Conservation (phyloP, 1,140 invertebrate genomes). For the Ectropis grisescens region DNA sequence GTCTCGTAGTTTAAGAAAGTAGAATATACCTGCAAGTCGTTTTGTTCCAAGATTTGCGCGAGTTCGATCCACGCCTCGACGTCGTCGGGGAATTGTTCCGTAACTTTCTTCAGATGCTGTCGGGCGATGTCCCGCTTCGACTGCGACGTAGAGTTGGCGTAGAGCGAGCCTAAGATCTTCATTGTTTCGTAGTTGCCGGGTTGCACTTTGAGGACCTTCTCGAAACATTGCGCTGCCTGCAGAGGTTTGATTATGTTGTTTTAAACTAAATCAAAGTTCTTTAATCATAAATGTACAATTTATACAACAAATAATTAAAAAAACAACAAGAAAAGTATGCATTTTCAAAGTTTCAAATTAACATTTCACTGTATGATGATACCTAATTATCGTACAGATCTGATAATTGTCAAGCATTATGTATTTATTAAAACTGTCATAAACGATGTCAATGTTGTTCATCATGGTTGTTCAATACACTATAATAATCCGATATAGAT, state of each 20-base stretch:
- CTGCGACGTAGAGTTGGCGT: conserved; percentile 91
- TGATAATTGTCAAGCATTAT: too few species aligned
- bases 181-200: conserved; percentile 99
- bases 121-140: conserved; percentile 94
- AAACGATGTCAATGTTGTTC: too few species aligned
- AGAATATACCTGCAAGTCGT: conserved; percentile 88
- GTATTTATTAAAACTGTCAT: too few species aligned
- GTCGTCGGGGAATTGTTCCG: conserved; percentile 97
- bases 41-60: conserved; percentile 97
- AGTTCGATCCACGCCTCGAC: conserved; percentile 99
- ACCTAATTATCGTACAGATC: too few species aligned
- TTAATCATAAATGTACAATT: too few species aligned
- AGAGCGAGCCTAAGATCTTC: conserved; percentile 98
- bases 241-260: conserved; percentile 6
- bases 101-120: conserved; percentile 92
- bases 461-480: too few species aligned
- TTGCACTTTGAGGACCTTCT: conserved; percentile 97
- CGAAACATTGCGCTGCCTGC: conserved; percentile 97
- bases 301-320: too few species aligned
- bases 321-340: too few species aligned
- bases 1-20: conserved; percentile 99
- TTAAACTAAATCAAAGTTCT: too few species aligned
- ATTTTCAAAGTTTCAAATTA: too few species aligned
- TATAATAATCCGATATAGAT: too few species aligned
- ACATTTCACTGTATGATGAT: too few species aligned